These are phyloP conservation scores for Masticophis lateralis DNA, from an alignment of 2,797 vertebrate species.

Conservation along the genomic window DNA sequence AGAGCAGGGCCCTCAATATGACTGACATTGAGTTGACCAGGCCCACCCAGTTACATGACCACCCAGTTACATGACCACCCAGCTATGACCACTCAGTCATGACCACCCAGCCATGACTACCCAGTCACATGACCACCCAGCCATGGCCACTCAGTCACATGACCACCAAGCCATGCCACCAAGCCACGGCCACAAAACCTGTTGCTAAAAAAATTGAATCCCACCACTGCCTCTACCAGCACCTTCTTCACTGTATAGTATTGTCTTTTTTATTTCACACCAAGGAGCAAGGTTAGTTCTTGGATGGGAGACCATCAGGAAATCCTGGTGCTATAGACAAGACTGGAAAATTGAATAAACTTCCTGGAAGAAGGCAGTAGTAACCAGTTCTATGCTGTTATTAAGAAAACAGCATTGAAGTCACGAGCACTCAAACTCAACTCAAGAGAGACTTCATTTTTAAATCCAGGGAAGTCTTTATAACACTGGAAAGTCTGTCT, in stretches of 20 bases:
- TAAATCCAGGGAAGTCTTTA: not conserved
- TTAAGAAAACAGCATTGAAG: not conserved
- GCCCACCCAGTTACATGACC: too few species aligned
- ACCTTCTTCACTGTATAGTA: not conserved
- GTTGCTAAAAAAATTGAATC: too few species aligned
- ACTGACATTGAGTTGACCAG: too few species aligned
- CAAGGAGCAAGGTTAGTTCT: not conserved
- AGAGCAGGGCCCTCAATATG: too few species aligned
- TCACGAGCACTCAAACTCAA: not conserved
- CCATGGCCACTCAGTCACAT: too few species aligned
- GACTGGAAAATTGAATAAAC: not conserved
- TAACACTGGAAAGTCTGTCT: not conserved
- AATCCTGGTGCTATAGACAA: not conserved
- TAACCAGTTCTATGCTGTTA: not conserved
- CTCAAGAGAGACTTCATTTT: not conserved
- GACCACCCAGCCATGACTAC: too few species aligned
- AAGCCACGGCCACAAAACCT: too few species aligned
- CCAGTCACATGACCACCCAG: too few species aligned
- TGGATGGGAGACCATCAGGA: not conserved
- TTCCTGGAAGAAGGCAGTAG: not conserved
- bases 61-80: too few species aligned
- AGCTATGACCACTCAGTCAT: too few species aligned
- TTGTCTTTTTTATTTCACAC: not conserved
- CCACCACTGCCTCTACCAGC: not conserved
- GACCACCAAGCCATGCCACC: too few species aligned